Evolutionary conservation across 2,113 vertebrate species (phyloP), one percentile per base, ranked within the genome.

Genomic region (Calyptommatus sinebrachiatus): DNA sequence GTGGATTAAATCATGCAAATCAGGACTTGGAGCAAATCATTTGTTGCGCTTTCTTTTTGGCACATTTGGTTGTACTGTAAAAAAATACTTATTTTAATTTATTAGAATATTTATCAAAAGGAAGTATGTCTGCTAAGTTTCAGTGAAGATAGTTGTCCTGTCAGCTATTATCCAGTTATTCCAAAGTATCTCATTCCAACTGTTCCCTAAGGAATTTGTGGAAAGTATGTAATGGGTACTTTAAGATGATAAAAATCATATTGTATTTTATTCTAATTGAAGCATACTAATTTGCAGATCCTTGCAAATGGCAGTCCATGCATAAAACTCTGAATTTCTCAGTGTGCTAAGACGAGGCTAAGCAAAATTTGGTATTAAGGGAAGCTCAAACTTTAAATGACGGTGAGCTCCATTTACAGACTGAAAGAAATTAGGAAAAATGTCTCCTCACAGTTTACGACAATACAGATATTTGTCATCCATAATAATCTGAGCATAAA

Each of bases 391-490:
- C 31, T 62, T 53, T 57, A 31, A 35, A 71, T 48, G 60, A 22
- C 16, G 46, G 26, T 72, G 69, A 63, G 68, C 11, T 1, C 10
- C 21, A 46, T 5, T 4, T 46, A 18, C 63, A 65, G 60, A 21
- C 24, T 71, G 60, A 71, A 79, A 41, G 41, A 18, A 71, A 41
- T 45, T 62, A 72, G 41, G 22, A n/a, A 26, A 16, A 78, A 22
- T 10, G 45, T 18, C 10, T 45, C 8, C 31, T n/a, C 57, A 45
- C 29, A 7, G 9, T 63, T 29, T 21, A 71, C 29, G 7, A 29
- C 8, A 22, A 50, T 0, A 0, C 7, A 75, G 22, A 18, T 60
- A 9, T 11, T 66, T 48, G 46, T 14, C 8, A 26, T 26, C 26
- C 26, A 60, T 61, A 41, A 65, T 28, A 66, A 66, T 57, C 10